phyloP scores from a whole-genome alignment of 1,140 invertebrate genomes.

The Pseudomyrmex cubaensis region DNA sequence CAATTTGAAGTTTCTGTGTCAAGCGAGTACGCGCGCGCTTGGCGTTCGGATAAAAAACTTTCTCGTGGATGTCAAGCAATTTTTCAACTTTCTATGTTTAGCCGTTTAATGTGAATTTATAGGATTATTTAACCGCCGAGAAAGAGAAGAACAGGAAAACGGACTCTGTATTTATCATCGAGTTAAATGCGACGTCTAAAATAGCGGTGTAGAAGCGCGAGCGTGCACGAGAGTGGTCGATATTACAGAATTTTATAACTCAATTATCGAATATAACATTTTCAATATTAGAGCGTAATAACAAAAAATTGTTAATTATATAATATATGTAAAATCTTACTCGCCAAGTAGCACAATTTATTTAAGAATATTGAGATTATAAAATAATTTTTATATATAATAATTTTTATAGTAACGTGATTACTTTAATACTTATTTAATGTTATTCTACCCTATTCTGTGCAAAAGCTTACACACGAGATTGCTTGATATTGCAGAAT shows the following conservation, averaged over 20 bases:
- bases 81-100: conserved; percentile 53
- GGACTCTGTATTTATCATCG: conserved; percentile 30
- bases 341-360: neutral
- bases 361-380: neutral
- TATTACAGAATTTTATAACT: conserved; percentile 39
- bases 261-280: conserved; percentile 31
- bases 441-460: neutral
- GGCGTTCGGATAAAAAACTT: conserved; percentile 58
- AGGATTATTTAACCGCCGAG: conserved; percentile 58
- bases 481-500: conserved; percentile 43
- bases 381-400: neutral
- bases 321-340: neutral
- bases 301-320: conserved; percentile 14
- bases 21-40: neutral
- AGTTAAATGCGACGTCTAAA: conserved; percentile 28
- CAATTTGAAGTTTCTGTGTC: conserved; percentile 39
- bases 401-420: neutral
- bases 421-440: too few relatives aligned
- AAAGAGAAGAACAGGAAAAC: neutral
- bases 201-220: neutral
- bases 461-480: neutral
- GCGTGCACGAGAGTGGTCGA: neutral
- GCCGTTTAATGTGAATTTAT: conserved; percentile 66
- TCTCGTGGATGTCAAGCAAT: conserved; percentile 41
- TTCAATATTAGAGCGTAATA: conserved; percentile 11